These are phyloP conservation scores for Sarcophaga variegata DNA, from an alignment of 2,888 invertebrate species.

Conservation along the genomic window DNA sequence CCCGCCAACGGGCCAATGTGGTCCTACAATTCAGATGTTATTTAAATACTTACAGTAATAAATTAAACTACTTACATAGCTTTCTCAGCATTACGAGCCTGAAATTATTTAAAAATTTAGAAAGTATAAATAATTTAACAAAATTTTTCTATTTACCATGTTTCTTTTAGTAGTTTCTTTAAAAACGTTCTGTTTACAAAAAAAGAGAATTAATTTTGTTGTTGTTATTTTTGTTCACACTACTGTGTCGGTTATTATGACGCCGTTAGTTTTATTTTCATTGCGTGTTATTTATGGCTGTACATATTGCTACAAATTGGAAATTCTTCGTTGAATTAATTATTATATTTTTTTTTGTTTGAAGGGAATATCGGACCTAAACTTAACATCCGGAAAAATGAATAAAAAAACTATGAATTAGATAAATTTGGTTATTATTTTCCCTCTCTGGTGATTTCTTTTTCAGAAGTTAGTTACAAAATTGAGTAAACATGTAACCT, in stretches of 20 bases:
- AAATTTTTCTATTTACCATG: conserved; percentile 67
- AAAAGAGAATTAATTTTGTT: background rate
- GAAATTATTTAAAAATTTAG: conserved; percentile 61
- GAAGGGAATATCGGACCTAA: too few relatives aligned
- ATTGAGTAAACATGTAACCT: too few relatives aligned
- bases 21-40: conserved; percentile 84
- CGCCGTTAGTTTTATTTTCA: background rate
- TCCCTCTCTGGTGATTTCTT: too few relatives aligned
- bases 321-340: too few relatives aligned
- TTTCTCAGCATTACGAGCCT: conserved; percentile 99
- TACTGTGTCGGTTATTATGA: background rate
- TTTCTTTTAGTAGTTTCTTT: background rate
- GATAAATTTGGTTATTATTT: too few relatives aligned
- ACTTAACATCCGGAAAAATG: too few relatives aligned
- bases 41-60: background rate
- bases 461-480: too few relatives aligned
- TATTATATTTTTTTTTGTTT: too few relatives aligned
- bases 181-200: conserved; percentile 59
- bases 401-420: too few relatives aligned
- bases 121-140: background rate
- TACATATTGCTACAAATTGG: too few relatives aligned
- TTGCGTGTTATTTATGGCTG: too few relatives aligned
- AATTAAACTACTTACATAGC: conserved; percentile 90
- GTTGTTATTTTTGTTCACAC: background rate
- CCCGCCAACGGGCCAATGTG: conserved; percentile 98